These are phyloP conservation scores for Melanostigma gelatinosum DNA, from an alignment of 2,113 vertebrate species.

Conservation along the genomic window DNA sequence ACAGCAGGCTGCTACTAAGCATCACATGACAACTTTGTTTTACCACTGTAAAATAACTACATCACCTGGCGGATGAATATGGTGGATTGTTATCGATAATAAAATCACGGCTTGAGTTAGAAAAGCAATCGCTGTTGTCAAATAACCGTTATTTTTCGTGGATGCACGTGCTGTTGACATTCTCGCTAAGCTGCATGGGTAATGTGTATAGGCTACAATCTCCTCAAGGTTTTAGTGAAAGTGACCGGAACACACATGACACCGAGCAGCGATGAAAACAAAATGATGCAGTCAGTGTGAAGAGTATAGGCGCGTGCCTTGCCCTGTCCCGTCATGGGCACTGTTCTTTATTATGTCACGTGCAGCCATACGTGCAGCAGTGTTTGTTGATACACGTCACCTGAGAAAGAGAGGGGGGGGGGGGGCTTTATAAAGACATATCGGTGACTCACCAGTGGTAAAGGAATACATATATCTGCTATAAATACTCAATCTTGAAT, in stretches of 20 bases:
- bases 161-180: background rate
- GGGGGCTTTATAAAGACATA: background rate
- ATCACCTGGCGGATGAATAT: conserved; percentile 33
- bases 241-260: conserved; percentile 35
- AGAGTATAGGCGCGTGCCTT: conserved; percentile 35
- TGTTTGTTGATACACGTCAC: conserved; percentile 31
- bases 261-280: background rate
- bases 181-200: background rate
- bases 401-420: background rate
- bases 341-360: conserved; percentile 43
- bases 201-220: background rate
- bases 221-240: conserved; percentile 15
- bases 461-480: background rate
- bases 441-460: background rate
- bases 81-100: background rate
- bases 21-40: conserved; percentile 45
- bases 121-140: background rate
- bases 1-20: conserved; percentile 2
- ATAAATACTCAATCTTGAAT: background rate
- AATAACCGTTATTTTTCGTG: background rate
- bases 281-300: conserved; percentile 2
- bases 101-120: background rate
- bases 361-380: conserved; percentile 45
- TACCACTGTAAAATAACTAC: conserved; percentile 23
- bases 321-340: conserved; percentile 20